Evolutionary conservation across 2,797 vertebrate species (phyloP), one percentile per base, ranked within the genome.

Genomic region (Dipus sagitta): DNA sequence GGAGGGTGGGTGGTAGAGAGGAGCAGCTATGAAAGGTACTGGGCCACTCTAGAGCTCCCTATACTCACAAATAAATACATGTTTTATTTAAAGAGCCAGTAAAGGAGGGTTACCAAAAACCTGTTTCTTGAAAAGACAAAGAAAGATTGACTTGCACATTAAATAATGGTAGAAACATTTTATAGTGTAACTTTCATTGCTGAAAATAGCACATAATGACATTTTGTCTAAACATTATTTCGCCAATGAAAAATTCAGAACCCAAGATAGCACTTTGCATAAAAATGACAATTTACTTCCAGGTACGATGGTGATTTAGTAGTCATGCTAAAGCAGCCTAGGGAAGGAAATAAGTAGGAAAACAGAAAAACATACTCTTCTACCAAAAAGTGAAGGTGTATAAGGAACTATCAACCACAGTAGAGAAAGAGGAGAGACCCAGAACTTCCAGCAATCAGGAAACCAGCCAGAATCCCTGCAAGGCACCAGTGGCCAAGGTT

Each of bases 111-210:
- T 88, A 38, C 28, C 10, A 70, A 78, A n/a, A 94, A 70, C 1
- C 0, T 13, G 34, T 67, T 20, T 34, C 47, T 34, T 62, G 9
- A 13, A 64, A 89, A 90, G 32, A 28, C 24, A 86, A 79, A 79
- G 42, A 78, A 68, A 38, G 28, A 13, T 54, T 82, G 52, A 87
- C 58, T 67, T 78, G 12, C 20, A 90, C 54, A 64, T 86, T 75
- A 92, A 90, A 62, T 88, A 76, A 79, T 34, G 24, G 64, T 30
- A 81, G 52, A 89, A 90, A 90, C 15, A 91, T 71, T 90, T 90
- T 47, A 78, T 1, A 77, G 3, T 34, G 75, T 75, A 38, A 13
- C 38, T 89, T 83, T 87, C 64, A 72, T 80, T n/a, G 12, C n/a
- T 86, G 42, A 86, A 94, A 67, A 28, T 81, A 24, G 13, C 7